Evolutionary conservation across 2,888 invertebrate genomes (phyloP), one percentile per base, ranked within the genome.

Genomic region (Tinea pellionella): DNA sequence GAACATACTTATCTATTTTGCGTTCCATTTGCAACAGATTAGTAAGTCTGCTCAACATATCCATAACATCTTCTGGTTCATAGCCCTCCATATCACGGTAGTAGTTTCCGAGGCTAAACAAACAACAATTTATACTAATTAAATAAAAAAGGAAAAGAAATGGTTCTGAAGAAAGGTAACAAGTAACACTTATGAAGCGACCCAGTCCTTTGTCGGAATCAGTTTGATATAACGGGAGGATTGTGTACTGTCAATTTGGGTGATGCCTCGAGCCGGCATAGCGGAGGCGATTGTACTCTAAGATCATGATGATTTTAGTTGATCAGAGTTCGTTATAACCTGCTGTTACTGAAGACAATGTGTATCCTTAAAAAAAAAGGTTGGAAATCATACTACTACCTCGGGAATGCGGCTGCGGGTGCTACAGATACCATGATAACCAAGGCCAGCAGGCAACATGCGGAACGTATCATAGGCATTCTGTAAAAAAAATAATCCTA

Each of bases 51-150:
- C 91, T 91, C 72, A 95, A 86, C 78, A 95, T 89, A 68, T 94
- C 93, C 83, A 93, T 79, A 63, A 95, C 90, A 62, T 93, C 92
- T 77, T 95, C 93, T 0, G 94, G 93, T 68, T 94, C 93, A 66
- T 93, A 93, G 66, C 90, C 84, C 32, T 91, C 90, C 63, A 68
- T 32, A 0, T 89, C 88, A 64, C 88, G 89, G 71, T 84, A 88
- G 74, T 89, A 89, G 73, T 80, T 83, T 70, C 68, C 77, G 42
- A 74, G 71, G 69, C 88, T 88, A 75, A 18, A 79, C 75, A 41
- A 15, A 61, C 37, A 41, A 19, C 18, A 32, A n/a, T 2, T 16
- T 56, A 56, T 9, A 53, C 8, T 15, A 56, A 56, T 19, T 7
- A 56, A 24, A 24, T 24, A 24, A 47, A 18, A 47, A 47, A 43